Percentiles rank a stretch among this genome's conserved stretches.
Evolutionary conservation across 2,797 vertebrate species (phyloP).

Genomic region (Megalops cyprinoides): DNA sequence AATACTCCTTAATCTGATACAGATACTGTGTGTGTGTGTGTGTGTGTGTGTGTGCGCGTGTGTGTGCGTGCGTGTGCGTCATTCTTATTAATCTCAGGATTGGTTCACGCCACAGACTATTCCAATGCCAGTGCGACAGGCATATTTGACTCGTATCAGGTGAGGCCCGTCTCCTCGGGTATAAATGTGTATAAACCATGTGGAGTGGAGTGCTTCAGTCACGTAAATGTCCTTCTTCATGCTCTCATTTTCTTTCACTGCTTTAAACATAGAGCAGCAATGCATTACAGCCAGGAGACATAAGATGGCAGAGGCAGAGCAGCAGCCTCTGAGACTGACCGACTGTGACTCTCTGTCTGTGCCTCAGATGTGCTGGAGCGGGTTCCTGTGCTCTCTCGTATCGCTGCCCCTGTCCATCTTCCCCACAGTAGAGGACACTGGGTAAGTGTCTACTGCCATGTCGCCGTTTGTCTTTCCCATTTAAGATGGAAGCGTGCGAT

Average conservation of each 20-base stretch:
- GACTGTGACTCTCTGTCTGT: no score
- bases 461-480: not conserved
- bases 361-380: constrained; percentile 92
- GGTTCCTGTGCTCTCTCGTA: constrained; percentile 75
- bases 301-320: not conserved
- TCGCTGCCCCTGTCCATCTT: constrained; percentile 88
- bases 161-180: constrained; percentile 50
- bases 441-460: constrained; percentile 70
- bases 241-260: not conserved
- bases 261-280: not conserved
- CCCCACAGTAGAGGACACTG: constrained; percentile 86
- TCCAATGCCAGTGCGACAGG: constrained; percentile 94
- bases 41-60: constrained; percentile 4
- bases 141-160: constrained; percentile 89
- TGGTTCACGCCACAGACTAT: constrained; percentile 88
- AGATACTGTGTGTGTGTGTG: not conserved
- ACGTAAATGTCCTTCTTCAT: not conserved
- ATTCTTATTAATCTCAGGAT: constrained; percentile 69
- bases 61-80: not conserved
- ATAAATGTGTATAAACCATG: not conserved
- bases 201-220: no score
- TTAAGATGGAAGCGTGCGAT: not conserved
- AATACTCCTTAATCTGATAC: not conserved
- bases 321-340: not conserved
- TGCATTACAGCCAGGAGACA: not conserved